phyloP scores from a whole-genome alignment of 2,888 invertebrate genomes.

The Thelaira solivaga region DNA sequence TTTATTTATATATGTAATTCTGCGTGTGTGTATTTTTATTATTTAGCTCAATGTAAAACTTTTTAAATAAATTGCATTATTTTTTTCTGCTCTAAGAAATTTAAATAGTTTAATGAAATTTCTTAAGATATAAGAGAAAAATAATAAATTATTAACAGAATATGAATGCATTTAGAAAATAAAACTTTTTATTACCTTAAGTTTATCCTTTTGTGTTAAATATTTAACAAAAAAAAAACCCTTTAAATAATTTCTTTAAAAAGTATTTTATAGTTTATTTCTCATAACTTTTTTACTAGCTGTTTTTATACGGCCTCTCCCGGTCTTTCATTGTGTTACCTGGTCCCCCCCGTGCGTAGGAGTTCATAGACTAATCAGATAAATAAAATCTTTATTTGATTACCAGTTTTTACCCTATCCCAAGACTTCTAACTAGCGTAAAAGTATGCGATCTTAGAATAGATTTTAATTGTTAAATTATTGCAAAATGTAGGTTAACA shows the following conservation, averaged over 20 bases:
- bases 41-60: constrained; percentile 22
- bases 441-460: too few relatives aligned
- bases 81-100: not conserved
- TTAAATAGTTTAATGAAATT: constrained; percentile 19
- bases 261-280: constrained; percentile 6
- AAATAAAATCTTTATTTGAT: too few relatives aligned
- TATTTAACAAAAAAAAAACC: not conserved
- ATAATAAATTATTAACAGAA: too few relatives aligned
- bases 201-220: not conserved
- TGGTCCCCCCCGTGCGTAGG: too few relatives aligned
- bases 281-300: not conserved
- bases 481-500: too few relatives aligned
- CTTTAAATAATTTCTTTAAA: not conserved
- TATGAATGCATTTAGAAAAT: constrained; percentile 23
- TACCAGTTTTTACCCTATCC: too few relatives aligned
- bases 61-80: constrained; percentile 39
- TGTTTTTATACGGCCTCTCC: not conserved
- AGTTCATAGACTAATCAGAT: too few relatives aligned
- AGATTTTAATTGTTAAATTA: too few relatives aligned
- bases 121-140: constrained; percentile 18
- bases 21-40: not conserved
- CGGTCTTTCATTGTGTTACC: too few relatives aligned
- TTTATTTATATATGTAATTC: not conserved
- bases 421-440: too few relatives aligned
- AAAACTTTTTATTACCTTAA: constrained; percentile 24